phyloP scores from a whole-genome alignment of 1,140 invertebrate species.

The Cydia fagiglandana region DNA sequence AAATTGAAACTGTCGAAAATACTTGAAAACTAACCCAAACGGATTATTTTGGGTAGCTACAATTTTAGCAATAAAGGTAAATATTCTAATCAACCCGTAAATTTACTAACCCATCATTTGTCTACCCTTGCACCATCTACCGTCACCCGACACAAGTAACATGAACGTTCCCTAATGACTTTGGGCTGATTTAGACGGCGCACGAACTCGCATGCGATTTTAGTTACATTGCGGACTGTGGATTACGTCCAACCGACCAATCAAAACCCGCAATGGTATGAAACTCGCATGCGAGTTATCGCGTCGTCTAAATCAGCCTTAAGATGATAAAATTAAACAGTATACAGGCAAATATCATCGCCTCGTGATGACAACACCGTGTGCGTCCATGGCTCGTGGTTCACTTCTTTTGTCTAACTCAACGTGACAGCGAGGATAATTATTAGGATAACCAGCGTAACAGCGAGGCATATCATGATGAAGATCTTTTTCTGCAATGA shows the following conservation, averaged over 20 bases:
- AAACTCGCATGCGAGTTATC: too few relatives aligned
- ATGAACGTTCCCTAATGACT: conserved; percentile 32
- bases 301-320: too few relatives aligned
- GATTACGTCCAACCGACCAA: too few relatives aligned
- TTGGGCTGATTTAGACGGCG: too few relatives aligned
- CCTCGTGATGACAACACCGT: conserved; percentile 40
- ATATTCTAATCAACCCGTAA: conserved; percentile 21
- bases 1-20: background rate
- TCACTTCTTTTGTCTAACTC: conserved; percentile 47
- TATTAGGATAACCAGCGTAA: conserved; percentile 84
- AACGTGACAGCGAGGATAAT: conserved; percentile 81
- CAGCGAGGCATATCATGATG: conserved; percentile 85
- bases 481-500: conserved; percentile 89
- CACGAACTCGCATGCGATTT: too few relatives aligned
- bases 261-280: too few relatives aligned
- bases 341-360: conserved; percentile 50
- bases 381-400: conserved; percentile 41
- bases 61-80: background rate
- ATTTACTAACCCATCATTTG: conserved; percentile 6
- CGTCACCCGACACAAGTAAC: conserved; percentile 36
- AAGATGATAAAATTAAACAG: conserved; percentile 32
- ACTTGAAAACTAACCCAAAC: background rate
- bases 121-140: conserved; percentile 34
- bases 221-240: too few relatives aligned
- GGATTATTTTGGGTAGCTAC: background rate